Conservation (phyloP, 2,888 invertebrate genomes). For the Rotaria macrura region DNA sequence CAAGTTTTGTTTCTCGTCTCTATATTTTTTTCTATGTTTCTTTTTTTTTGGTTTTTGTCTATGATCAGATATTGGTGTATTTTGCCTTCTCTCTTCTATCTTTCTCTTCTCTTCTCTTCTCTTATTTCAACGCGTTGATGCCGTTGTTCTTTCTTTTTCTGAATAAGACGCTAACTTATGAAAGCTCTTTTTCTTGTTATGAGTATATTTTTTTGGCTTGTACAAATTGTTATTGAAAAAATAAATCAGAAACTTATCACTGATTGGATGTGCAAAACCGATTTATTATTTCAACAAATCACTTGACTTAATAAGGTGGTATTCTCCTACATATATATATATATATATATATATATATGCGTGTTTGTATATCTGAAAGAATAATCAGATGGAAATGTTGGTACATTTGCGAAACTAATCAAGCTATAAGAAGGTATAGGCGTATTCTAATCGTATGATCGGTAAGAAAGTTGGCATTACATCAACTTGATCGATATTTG, state of each 20-base stretch:
- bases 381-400: not conserved
- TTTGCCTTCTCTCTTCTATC: not conserved
- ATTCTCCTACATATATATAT: not conserved
- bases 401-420: not conserved
- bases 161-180: not conserved
- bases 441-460: not conserved
- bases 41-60: not conserved
- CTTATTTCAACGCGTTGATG: not conserved
- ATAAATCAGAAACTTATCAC: not conserved
- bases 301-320: not conserved
- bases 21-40: not conserved
- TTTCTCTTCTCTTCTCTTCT: not conserved
- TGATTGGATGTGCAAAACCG: not conserved
- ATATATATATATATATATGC: no score
- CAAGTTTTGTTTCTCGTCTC: not conserved
- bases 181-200: not conserved
- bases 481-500: not conserved
- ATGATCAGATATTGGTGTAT: not conserved
- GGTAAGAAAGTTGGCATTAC: not conserved
- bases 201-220: not conserved
- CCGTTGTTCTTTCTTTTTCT: not conserved
- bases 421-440: not conserved
- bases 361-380: no score
- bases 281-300: not conserved
- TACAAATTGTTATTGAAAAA: not conserved